Evolutionary conservation across 2,797 vertebrate genomes (phyloP).

Genomic region (Gila robusta): DNA sequence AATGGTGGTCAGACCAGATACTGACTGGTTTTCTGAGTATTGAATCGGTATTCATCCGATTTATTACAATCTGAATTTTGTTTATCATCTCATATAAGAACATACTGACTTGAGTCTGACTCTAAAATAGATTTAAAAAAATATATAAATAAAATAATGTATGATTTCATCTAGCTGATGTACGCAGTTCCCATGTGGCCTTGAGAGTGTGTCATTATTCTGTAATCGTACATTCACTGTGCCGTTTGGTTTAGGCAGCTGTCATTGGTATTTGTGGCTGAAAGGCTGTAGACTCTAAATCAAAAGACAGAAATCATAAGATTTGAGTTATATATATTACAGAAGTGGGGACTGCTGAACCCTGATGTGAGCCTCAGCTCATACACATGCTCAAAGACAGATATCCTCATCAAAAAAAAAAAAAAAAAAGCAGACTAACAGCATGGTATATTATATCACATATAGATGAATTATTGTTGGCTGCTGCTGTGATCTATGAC

Average conservation of each 20-base stretch:
- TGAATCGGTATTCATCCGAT: conserved; percentile 36
- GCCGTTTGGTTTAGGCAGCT: conserved; percentile 54
- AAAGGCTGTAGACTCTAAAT: conserved; percentile 50
- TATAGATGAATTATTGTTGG: conserved; percentile 29
- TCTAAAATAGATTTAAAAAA: conserved; percentile 35
- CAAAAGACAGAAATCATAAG: conserved; percentile 30
- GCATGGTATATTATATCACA: conserved; percentile 15
- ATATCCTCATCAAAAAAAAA: conserved; percentile 29
- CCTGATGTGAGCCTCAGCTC: neutral
- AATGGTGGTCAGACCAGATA: too few relatives aligned
- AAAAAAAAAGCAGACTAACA: conserved; percentile 19
- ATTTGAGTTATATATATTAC: conserved; percentile 18
- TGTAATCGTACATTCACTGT: conserved; percentile 54
- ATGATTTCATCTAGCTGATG: conserved; percentile 64
- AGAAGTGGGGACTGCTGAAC: conserved; percentile 2
- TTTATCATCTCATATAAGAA: conserved; percentile 38
- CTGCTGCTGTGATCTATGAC: conserved; percentile 20
- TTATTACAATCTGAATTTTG: conserved; percentile 18
- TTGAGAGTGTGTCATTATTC: conserved; percentile 67
- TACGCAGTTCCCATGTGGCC: conserved; percentile 46
- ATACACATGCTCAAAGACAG: conserved; percentile 35
- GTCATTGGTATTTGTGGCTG: conserved; percentile 51
- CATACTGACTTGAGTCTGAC: conserved; percentile 45
- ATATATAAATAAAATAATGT: conserved; percentile 65
- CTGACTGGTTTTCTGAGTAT: too few relatives aligned